These are phyloP conservation scores for Taphrorychus bicolor DNA, from an alignment of 2,888 invertebrate genomes.

Conservation along the genomic window DNA sequence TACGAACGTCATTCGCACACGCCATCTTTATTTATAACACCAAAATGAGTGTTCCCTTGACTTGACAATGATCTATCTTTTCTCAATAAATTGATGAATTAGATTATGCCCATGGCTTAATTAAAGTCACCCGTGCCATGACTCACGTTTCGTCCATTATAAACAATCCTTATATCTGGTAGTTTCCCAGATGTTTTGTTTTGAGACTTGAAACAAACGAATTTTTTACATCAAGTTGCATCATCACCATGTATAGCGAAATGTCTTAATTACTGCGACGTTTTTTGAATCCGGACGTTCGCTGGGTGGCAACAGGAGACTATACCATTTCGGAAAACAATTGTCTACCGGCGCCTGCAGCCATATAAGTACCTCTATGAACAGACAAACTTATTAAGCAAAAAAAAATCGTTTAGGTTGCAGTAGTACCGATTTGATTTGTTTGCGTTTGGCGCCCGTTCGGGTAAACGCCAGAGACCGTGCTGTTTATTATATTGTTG, in stretches of 20 bases:
- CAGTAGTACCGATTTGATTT: conserved; percentile 11
- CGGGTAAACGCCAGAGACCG: background rate
- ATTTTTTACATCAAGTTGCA: background rate
- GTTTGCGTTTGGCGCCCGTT: conserved; percentile 13
- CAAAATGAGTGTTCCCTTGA: background rate
- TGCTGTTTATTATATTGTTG: background rate
- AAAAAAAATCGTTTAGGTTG: conserved; percentile 9
- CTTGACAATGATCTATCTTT: conserved; percentile 3
- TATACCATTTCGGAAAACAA: background rate
- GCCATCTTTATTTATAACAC: conserved; percentile 1
- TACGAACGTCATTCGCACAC: background rate
- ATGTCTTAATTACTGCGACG: background rate
- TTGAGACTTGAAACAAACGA: background rate
- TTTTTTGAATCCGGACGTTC: background rate
- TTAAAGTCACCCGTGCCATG: background rate
- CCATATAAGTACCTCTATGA: conserved; percentile 30
- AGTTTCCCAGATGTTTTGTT: background rate
- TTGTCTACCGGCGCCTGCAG: conserved; percentile 23
- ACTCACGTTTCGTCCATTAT: background rate
- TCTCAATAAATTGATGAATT: conserved; percentile 3
- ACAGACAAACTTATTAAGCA: conserved; percentile 24
- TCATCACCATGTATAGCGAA: background rate
- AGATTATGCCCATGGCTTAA: background rate
- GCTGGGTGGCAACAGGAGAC: background rate
- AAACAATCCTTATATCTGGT: background rate